Evolutionary conservation across 2,888 invertebrate species (phyloP).

Genomic region (Agrotis puta): DNA sequence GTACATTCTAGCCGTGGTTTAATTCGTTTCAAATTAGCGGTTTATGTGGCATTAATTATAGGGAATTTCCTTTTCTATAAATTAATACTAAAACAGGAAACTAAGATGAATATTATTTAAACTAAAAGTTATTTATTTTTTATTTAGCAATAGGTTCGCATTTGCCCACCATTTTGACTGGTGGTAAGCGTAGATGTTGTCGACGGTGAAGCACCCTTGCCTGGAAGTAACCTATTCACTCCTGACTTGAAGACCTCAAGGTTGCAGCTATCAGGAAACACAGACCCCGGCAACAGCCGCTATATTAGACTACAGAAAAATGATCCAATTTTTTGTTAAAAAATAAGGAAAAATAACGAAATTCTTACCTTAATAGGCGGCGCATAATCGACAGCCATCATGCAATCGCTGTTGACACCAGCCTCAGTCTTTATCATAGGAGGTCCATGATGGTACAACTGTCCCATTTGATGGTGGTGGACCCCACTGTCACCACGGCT

Average conservation of each 20-base stretch:
- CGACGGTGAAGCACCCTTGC: no score
- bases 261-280: no score
- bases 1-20: neutral
- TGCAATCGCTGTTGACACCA: conserved; percentile 92
- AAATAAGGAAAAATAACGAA: neutral
- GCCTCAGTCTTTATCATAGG: conserved; percentile 92
- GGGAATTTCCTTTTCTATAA: neutral
- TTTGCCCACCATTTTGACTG: no score
- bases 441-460: conserved; percentile 90
- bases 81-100: neutral
- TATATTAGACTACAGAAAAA: no score
- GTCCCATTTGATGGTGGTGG: conserved; percentile 90
- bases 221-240: no score
- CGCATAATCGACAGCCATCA: conserved; percentile 93
- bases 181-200: no score
- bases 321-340: neutral
- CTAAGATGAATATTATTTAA: no score
- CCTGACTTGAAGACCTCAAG: no score
- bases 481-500: conserved; percentile 89
- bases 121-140: no score
- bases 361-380: conserved; percentile 92
- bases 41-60: neutral
- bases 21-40: neutral
- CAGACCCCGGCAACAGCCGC: no score
- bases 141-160: no score